Base-by-base conservation (phyloP, 2,113 vertebrate genomes). In the Callaeas wilsoni region DNA sequence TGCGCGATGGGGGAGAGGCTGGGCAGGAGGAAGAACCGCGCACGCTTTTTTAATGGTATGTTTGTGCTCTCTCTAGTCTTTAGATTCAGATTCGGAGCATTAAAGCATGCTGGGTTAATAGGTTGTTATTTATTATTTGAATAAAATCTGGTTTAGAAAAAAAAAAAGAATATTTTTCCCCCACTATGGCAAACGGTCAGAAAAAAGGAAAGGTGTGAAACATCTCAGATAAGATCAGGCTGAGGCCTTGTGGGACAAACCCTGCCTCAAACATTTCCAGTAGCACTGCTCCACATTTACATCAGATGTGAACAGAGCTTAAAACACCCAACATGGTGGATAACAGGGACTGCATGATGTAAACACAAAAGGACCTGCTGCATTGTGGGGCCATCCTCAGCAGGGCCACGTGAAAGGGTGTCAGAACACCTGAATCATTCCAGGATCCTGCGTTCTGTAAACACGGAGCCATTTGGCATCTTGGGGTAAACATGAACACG, bases 11-110 rank as follows among this genome's bases (percentile, higher is more conserved):
- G 95, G 94, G 96, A 96, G 97, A 97, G 97, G 97, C 97, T 95
- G 97, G 97, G 90, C 73, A 97, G 96, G 94, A 98, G 97, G 91
- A 97, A 98, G 93, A 97, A 96, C 96, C 85, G 78, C 19, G 9
- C 96, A 91, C 90, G 97, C 94, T 97, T 97, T 96, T 97, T 97
- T 98, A 97, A 97, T 97, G 97, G 93, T 96, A 95, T 95, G 84
- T 96, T 97, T 97, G 94, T 94, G 87, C 95, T 97, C 91, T 92
- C 95, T 77, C 84, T 93, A 94, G 94, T 95, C 91, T 96, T 96
- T 93, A 95, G 90, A 94, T 96, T 97, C 94, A 95, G 97, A 97
- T 96, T 80, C 9, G 9, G 93, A 37, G 52, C 96, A 95, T 97
- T 98, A 97, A 96, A 90, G 76, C 92, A 44, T 92, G 90, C 96